Percentiles rank a stretch among this genome's conserved stretches.
phyloP scores from a whole-genome alignment of 2,888 invertebrate genomes.

The Tinea trinotella region DNA sequence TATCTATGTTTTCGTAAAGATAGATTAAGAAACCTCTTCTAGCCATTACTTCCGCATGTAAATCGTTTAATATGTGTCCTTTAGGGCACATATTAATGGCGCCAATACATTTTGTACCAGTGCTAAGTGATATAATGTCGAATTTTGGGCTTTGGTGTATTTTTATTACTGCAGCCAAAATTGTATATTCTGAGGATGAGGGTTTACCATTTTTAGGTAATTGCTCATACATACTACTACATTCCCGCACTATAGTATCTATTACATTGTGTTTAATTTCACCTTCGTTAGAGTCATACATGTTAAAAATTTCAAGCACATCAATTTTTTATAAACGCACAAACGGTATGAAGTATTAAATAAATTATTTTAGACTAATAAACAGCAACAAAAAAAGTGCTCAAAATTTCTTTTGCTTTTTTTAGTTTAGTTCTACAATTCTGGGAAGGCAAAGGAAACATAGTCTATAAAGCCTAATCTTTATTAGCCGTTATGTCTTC shows the following conservation, averaged over 20 bases:
- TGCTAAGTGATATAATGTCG: slow-evolving; percentile 85
- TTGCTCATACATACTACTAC: slow-evolving; percentile 71
- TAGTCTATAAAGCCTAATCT: no score
- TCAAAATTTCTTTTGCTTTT: no score
- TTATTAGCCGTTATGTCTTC: no score
- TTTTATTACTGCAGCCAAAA: slow-evolving; percentile 81
- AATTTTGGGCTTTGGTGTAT: slow-evolving; percentile 37
- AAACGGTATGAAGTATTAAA: no score
- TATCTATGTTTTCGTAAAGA: slow-evolving; percentile 75
- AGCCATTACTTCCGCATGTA: slow-evolving; percentile 92
- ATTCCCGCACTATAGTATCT: slow-evolving; percentile 70
- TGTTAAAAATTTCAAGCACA: no score
- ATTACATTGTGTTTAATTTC: no score
- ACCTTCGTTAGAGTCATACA: no score
- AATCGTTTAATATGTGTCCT: slow-evolving; percentile 87
- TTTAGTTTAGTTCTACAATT: no score
- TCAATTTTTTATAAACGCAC: no score
- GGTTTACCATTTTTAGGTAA: slow-evolving; percentile 89
- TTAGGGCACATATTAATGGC: slow-evolving; percentile 72
- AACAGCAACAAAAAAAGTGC: no score
- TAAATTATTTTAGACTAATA: no score
- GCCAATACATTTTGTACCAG: slow-evolving; percentile 94
- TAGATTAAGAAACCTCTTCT: slow-evolving; percentile 87
- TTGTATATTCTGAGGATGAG: slow-evolving; percentile 83
- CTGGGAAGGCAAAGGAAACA: no score